These are phyloP conservation scores for Rhimphoctona megacephalus DNA, from an alignment of 2,888 invertebrate genomes.

Conservation along the genomic window DNA sequence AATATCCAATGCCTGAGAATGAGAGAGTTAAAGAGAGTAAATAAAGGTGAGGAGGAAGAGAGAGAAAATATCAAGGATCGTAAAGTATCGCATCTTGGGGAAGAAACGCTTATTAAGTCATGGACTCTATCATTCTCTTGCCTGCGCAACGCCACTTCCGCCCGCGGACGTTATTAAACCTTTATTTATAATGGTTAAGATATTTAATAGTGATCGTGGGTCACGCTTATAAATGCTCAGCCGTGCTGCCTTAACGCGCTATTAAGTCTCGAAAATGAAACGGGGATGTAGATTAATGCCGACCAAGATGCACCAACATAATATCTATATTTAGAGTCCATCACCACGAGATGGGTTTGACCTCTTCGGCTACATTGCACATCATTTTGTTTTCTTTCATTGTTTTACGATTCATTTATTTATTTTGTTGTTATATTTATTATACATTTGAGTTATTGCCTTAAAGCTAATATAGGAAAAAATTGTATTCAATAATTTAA, in stretches of 20 bases:
- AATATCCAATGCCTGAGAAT: background rate
- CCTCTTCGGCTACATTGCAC: background rate
- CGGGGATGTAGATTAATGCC: conserved; percentile 59
- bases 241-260: conserved; percentile 49
- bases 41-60: conserved; percentile 17
- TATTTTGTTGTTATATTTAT: background rate
- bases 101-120: conserved; percentile 62
- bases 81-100: conserved; percentile 54
- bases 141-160: conserved; percentile 15
- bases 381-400: background rate
- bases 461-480: background rate
- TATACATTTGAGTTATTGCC: background rate
- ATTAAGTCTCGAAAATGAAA: conserved; percentile 59
- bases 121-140: conserved; percentile 46
- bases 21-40: background rate
- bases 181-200: conserved; percentile 63
- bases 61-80: conserved; percentile 25
- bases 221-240: conserved; percentile 35
- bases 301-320: conserved; percentile 31
- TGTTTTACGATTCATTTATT: conserved; percentile 14
- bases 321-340: conserved; percentile 48
- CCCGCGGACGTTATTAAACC: conserved; percentile 63
- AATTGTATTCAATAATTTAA: background rate
- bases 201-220: conserved; percentile 60
- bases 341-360: conserved; percentile 16